Evolutionary conservation across 2,888 invertebrate genomes (phyloP).

Genomic region (Pseudanteris insignis): DNA sequence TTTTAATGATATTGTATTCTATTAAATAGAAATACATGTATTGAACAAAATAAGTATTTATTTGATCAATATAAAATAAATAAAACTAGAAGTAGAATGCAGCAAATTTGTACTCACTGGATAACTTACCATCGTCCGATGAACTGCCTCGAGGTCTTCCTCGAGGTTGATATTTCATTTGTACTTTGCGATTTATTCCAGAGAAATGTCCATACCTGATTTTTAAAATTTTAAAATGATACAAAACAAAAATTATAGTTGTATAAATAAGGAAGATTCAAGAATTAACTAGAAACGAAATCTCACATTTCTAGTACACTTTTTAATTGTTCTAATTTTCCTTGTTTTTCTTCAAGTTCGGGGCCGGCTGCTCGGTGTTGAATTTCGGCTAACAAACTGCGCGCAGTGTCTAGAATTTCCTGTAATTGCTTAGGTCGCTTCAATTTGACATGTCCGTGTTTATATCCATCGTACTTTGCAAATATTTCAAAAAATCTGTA

Average conservation of each 20-base stretch:
- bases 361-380: conserved; percentile 88
- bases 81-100: too few species aligned
- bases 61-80: too few species aligned
- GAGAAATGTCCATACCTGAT: conserved; percentile 98
- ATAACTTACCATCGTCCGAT: conserved; percentile 89
- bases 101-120: conserved; percentile 54
- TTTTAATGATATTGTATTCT: too few species aligned
- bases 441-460: conserved; percentile 95
- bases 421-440: conserved; percentile 97
- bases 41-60: too few species aligned
- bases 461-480: conserved; percentile 95
- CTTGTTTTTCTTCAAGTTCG: conserved; percentile 95
- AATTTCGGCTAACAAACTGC: conserved; percentile 88
- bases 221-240: conserved; percentile 32
- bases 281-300: conserved; percentile 7
- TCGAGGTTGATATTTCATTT: conserved; percentile 98
- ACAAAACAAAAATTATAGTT: conserved; percentile 11
- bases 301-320: conserved; percentile 98
- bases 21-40: too few species aligned
- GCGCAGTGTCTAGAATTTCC: conserved; percentile 96
- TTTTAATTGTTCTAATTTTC: conserved; percentile 96
- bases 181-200: conserved; percentile 99
- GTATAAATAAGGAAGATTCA: neutral
- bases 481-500: conserved; percentile 96
- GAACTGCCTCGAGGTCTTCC: conserved; percentile 91